Percentiles rank a stretch among this genome's conserved stretches.
These are phyloP conservation scores for Aphidoletes aphidimyza DNA, from an alignment of 2,888 invertebrate species.

Conservation along the genomic window DNA sequence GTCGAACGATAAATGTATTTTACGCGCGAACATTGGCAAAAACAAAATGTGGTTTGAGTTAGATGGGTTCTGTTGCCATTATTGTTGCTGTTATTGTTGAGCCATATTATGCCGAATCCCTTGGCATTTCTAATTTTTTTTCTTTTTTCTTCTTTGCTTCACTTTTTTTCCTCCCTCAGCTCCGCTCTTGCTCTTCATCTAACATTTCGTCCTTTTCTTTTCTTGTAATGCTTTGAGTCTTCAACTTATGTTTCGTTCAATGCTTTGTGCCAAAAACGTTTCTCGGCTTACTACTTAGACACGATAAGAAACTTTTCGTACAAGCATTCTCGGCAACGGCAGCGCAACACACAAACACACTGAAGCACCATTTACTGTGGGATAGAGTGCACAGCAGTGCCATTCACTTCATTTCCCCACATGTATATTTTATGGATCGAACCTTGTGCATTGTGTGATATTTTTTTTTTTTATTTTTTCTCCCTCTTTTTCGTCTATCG, in stretches of 20 bases:
- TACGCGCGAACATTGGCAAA: conserved; percentile 31
- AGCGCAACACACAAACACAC: background rate
- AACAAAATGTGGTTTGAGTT: conserved; percentile 40
- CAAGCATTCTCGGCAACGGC: background rate
- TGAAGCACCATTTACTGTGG: background rate
- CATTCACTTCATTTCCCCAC: conserved; percentile 34
- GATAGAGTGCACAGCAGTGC: background rate
- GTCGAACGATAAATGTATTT: conserved; percentile 18
- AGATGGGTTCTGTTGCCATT: conserved; percentile 33
- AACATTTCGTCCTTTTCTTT: background rate
- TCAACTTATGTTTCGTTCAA: conserved; percentile 23
- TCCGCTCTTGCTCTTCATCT: background rate
- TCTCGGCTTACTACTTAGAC: conserved; percentile 39
- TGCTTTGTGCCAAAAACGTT: conserved; percentile 12
- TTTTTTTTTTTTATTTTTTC: conserved; percentile 12
- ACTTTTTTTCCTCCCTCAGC: background rate
- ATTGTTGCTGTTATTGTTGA: conserved; percentile 9
- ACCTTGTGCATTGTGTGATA: conserved; percentile 51
- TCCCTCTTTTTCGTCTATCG: background rate
- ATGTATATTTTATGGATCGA: conserved; percentile 52
- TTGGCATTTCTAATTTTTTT: conserved; percentile 1
- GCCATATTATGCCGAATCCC: conserved; percentile 49
- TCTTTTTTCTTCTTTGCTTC: background rate
- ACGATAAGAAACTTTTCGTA: conserved; percentile 40
- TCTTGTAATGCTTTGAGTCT: conserved; percentile 19